Base-by-base conservation (phyloP, 2,888 invertebrate species). In the Leptopilina syphax region DNA sequence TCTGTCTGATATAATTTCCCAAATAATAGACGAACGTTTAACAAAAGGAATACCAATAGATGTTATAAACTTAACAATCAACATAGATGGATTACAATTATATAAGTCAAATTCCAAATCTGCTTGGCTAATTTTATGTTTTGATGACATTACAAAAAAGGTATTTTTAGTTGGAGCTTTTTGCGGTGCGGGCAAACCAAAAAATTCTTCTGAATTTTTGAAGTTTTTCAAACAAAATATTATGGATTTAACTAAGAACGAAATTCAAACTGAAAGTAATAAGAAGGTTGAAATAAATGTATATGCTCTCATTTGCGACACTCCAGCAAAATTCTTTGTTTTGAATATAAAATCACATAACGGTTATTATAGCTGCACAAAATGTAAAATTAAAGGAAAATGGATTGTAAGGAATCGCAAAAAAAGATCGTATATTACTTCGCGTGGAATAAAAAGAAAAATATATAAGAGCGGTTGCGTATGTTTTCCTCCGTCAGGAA, bases 311-410 rank as follows among this genome's bases (percentile, higher is more conserved):
- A 66, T 66, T 27, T 66, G 67, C 27, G 67, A 66, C 44, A 44
- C 34, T 12, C 67, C 67, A 27, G 67, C 67, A 27, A 67, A 67
- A 67, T 34, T 41, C 4, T 67, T 41, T 67, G 67, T 27, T 67
- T 67, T 67, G 6, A 67, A 67, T 12, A 8, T 67, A 13, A 67
- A 67, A 67, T 67, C 34, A 13, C 67, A 67, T 67, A 24, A 27
- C 7, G 67, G 67, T n/a, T 67, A 67, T n/a, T 13, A 27, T 67
- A 67, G 67, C 44, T 67, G 67, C 67, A 67, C 24, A 13, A 67
- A 67, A 67, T 67, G 67, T 24, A 67, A 41, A 67, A 67, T 67
- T 13, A 44, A 5, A 13, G 67, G 67, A 41, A 60, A n/a, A 18
- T 60, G 60, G 60, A n/a, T 60, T 60, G 60, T n/a, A 60, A 60